Percentiles rank a stretch among this genome's conserved stretches.
phyloP scores from a whole-genome alignment of 2,797 vertebrate species.

The Cynopterus sphinx region DNA sequence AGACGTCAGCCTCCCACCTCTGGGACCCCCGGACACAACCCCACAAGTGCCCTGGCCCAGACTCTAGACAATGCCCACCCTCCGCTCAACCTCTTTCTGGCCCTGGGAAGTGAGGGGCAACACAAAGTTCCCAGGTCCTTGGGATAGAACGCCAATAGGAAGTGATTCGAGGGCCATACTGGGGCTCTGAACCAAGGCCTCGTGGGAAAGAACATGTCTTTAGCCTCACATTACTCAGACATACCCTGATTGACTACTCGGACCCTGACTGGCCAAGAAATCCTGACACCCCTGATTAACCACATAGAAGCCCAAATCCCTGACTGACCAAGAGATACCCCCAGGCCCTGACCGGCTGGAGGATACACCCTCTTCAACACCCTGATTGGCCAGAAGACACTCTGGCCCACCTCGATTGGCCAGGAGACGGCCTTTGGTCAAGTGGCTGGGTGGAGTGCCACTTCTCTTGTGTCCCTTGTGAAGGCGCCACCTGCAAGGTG shows the following conservation, averaged over 20 bases:
- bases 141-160: neutral
- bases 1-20: neutral
- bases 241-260: constrained; percentile 75
- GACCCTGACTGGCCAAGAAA: constrained; percentile 73
- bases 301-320: constrained; percentile 61
- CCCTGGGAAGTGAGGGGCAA: neutral
- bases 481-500: neutral
- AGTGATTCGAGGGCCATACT: neutral
- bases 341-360: neutral
- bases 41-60: neutral
- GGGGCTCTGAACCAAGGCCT: constrained; percentile 68
- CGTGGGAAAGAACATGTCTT: constrained; percentile 31
- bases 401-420: constrained; percentile 22
- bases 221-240: constrained; percentile 63
- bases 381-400: constrained; percentile 46
- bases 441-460: neutral
- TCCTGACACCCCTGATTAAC: constrained; percentile 32
- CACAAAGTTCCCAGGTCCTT: neutral
- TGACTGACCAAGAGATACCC: constrained; percentile 55
- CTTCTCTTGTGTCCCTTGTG: neutral
- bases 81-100: neutral
- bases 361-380: neutral
- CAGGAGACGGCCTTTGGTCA: neutral
- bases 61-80: neutral
- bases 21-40: accelerated